Conservation (phyloP, 64 coral and sea anemone species). For the Montipora cactus region DNA sequence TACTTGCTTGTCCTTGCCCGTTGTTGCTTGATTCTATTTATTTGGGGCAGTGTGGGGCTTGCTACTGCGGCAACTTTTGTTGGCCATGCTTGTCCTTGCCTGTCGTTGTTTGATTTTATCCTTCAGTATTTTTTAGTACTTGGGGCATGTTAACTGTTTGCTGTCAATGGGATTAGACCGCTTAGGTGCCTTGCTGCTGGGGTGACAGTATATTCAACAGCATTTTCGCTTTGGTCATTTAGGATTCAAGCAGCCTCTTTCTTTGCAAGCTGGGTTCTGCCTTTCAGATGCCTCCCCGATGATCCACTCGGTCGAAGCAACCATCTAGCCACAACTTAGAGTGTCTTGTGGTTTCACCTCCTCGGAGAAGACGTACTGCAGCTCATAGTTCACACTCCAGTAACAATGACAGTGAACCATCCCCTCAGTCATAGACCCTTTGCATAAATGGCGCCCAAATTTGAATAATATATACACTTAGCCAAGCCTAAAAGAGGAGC, state of each 20-base stretch:
- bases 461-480: no score
- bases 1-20: no score
- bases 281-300: neutral
- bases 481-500: no score
- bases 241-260: neutral
- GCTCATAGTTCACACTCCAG: no score
- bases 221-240: conserved; percentile 2
- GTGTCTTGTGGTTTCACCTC: neutral
- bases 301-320: neutral
- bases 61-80: neutral
- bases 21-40: neutral
- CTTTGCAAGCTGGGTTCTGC: neutral
- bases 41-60: neutral
- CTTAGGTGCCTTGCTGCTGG: neutral
- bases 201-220: neutral
- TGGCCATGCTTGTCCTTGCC: conserved; percentile 14
- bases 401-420: neutral
- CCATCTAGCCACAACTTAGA: conserved; percentile 1
- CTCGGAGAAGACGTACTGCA: neutral
- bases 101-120: neutral
- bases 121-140: neutral
- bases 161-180: neutral
- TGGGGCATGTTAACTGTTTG: neutral
- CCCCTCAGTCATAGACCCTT: neutral
- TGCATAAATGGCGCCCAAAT: no score